Percentiles rank a stretch among this genome's conserved stretches.
Conservation (phyloP, 2,113 vertebrate species). For the Oenanthe melanoleuca region DNA sequence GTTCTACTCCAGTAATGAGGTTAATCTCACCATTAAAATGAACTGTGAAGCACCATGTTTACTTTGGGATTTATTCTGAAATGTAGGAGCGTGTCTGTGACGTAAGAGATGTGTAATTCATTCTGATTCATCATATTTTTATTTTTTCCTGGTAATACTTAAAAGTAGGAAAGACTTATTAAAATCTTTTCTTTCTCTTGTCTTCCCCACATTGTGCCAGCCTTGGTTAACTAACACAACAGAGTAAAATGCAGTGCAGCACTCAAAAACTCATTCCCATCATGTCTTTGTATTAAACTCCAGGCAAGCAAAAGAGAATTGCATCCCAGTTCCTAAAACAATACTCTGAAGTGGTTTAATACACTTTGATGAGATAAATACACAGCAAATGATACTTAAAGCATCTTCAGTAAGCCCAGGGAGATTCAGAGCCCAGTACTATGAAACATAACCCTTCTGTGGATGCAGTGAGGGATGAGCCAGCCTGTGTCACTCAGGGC, state of each 20-base stretch:
- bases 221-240: background rate
- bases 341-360: background rate
- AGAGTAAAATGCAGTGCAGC: background rate
- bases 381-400: background rate
- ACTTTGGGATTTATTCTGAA: background rate
- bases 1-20: background rate
- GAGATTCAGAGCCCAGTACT: background rate
- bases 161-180: background rate
- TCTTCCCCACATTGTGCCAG: background rate
- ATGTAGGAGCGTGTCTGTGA: background rate
- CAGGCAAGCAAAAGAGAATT: background rate
- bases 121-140: background rate
- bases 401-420: background rate
- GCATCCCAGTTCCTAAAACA: background rate
- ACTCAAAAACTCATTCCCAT: background rate
- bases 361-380: background rate
- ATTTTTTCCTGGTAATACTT: background rate
- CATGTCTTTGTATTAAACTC: background rate
- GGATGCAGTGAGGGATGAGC: background rate
- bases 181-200: background rate
- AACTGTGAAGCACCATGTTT: background rate
- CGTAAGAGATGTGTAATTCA: background rate
- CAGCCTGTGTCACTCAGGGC: background rate
- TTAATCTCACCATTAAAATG: background rate
- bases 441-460: background rate